Evolutionary conservation across 2,888 invertebrate species (phyloP).

Genomic region (Blastobasis adustella): DNA sequence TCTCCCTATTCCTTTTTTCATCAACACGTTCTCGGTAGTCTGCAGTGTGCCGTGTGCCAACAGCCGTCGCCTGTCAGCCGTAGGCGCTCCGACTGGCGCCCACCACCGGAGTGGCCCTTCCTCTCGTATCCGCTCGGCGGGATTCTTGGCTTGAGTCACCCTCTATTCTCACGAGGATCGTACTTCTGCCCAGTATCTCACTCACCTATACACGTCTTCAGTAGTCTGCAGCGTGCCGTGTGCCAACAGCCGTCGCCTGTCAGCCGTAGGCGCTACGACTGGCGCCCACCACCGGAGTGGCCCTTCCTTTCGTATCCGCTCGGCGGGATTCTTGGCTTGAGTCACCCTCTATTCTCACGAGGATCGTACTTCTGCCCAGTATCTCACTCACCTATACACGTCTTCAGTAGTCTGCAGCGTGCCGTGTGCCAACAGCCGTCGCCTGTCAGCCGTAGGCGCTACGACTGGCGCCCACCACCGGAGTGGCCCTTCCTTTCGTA

Average conservation of each 20-base stretch:
- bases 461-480: constrained; percentile 87
- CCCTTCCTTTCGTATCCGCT: constrained; percentile 95
- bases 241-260: constrained; percentile 86
- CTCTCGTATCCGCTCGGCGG: constrained; percentile 91
- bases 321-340: too few species aligned
- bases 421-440: constrained; percentile 88
- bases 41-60: constrained; percentile 83
- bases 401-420: constrained; percentile 81
- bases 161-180: too few species aligned
- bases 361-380: neutral
- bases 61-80: constrained; percentile 87
- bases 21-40: constrained; percentile 82
- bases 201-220: constrained; percentile 78
- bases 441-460: constrained; percentile 79
- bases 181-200: neutral
- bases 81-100: constrained; percentile 74
- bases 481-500: constrained; percentile 96
- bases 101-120: constrained; percentile 96
- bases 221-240: constrained; percentile 82
- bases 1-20: too few species aligned
- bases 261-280: constrained; percentile 69
- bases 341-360: too few species aligned
- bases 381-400: constrained; percentile 66
- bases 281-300: constrained; percentile 92
- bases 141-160: too few species aligned